Percentiles rank a stretch among this genome's conserved stretches.
phyloP scores from a whole-genome alignment of 2,113 vertebrate species.

The Tichodroma muraria region DNA sequence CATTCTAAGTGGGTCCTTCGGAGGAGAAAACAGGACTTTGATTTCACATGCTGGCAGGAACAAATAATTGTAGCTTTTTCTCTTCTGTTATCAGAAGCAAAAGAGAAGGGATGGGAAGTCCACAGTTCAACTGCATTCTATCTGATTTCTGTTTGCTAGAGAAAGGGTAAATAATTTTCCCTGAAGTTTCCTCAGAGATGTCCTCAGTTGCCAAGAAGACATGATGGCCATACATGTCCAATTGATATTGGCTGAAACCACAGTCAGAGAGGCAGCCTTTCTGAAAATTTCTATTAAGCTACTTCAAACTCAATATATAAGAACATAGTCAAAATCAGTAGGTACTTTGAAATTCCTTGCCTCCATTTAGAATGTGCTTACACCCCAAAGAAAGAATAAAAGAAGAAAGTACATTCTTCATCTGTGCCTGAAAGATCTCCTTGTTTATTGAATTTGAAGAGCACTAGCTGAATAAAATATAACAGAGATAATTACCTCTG shows the following conservation, averaged over 20 bases:
- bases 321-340: not conserved
- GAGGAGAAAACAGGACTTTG: not conserved
- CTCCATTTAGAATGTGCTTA: not conserved
- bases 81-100: not conserved
- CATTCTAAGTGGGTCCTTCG: not conserved
- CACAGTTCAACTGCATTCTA: not conserved
- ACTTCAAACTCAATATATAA: not conserved
- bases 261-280: not conserved
- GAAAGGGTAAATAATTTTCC: not conserved
- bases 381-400: not conserved
- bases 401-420: not conserved
- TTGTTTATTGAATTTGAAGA: not conserved
- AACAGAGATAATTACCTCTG: not conserved
- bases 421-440: not conserved
- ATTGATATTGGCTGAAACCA: not conserved
- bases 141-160: not conserved
- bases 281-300: not conserved
- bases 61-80: not conserved
- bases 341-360: not conserved
- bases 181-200: not conserved
- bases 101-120: not conserved
- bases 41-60: not conserved
- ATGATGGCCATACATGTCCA: fast-evolving
- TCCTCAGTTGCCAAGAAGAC: not conserved
- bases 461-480: not conserved